These are phyloP conservation scores for Apotomis betuletana DNA, from an alignment of 2,888 invertebrate genomes.

Conservation along the genomic window DNA sequence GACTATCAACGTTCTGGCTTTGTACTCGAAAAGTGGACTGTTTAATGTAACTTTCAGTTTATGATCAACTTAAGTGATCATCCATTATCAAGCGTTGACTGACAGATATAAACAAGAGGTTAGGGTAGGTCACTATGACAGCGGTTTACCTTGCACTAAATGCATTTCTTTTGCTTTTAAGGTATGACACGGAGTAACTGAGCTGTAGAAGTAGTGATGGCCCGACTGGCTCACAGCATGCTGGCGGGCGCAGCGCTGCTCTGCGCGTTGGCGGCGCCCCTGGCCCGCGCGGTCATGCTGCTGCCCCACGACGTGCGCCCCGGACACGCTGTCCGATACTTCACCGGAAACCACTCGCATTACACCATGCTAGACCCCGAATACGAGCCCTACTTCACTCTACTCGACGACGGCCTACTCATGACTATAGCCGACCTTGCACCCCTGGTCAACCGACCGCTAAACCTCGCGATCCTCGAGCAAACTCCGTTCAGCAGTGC, in stretches of 20 bases:
- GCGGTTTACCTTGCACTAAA: not conserved
- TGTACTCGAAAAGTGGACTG: too few species aligned
- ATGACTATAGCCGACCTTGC: conserved; percentile 95
- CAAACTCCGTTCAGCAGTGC: conserved; percentile 91
- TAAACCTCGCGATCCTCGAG: conserved; percentile 91
- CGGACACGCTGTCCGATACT: conserved; percentile 93
- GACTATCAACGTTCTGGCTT: too few species aligned
- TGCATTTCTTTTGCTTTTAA: conserved; percentile 53
- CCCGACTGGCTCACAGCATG: conserved; percentile 68
- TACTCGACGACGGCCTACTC: conserved; percentile 93
- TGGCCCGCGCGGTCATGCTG: conserved; percentile 82
- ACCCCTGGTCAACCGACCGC: conserved; percentile 91
- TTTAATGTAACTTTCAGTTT: too few species aligned
- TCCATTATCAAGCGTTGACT: too few species aligned
- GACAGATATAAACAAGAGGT: too few species aligned
- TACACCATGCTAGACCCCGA: conserved; percentile 88
- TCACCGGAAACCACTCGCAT: conserved; percentile 83
- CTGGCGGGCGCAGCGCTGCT: conserved; percentile 73
- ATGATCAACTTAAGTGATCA: too few species aligned
- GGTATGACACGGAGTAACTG: conserved; percentile 75
- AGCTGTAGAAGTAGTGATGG: conserved; percentile 52
- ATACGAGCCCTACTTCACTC: conserved; percentile 93
- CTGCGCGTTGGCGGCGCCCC: conserved; percentile 66
- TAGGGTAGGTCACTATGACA: too few species aligned
- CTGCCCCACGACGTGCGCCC: conserved; percentile 95